Evolutionary conservation across 2,113 vertebrate species (phyloP).

Genomic region (Nansenia antarctica): DNA sequence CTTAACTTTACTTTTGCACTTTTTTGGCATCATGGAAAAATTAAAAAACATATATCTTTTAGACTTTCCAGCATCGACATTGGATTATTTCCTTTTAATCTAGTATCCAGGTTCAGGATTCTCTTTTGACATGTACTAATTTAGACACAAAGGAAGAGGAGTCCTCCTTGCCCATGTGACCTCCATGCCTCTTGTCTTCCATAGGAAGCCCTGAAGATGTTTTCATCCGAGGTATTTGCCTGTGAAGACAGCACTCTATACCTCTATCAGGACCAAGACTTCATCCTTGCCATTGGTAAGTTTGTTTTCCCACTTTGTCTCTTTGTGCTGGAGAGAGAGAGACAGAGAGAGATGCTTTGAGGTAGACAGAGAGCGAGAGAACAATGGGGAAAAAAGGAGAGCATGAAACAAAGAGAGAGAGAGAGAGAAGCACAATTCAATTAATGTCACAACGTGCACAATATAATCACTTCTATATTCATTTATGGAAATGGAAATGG

Average conservation of each 20-base stretch:
- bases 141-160: background rate
- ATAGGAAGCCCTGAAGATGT: slow-evolving; percentile 45
- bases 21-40: no score
- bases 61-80: no score
- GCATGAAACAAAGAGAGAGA: background rate
- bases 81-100: background rate
- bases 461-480: no score
- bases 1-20: no score
- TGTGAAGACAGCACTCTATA: slow-evolving; percentile 65
- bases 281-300: slow-evolving; percentile 68
- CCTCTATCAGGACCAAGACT: slow-evolving; percentile 57
- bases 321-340: background rate
- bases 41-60: no score
- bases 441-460: no score
- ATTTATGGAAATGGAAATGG: no score
- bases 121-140: no score
- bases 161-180: background rate
- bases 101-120: background rate
- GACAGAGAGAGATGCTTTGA: background rate
- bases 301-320: background rate
- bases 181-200: background rate
- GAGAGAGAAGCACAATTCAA: background rate
- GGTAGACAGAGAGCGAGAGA: background rate
- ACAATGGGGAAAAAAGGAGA: background rate
- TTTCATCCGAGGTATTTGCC: slow-evolving; percentile 56